Evolutionary conservation across 2,888 invertebrate genomes (phyloP).

Genomic region (Apomyelois bistriatella): DNA sequence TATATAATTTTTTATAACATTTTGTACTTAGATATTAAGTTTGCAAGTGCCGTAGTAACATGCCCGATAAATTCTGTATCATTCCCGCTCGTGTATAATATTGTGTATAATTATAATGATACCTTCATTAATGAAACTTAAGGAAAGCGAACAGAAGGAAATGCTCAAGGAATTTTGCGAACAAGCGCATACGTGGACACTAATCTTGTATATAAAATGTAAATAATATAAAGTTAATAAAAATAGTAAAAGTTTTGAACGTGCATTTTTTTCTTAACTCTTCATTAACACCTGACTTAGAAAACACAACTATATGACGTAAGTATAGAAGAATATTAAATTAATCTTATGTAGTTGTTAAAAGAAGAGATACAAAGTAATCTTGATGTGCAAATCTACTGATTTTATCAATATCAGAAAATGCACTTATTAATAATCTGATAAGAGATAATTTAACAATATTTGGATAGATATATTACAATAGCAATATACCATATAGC

Average conservation of each 20-base stretch:
- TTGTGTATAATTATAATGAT: slow-evolving; percentile 62
- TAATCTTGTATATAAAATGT: slow-evolving; percentile 75
- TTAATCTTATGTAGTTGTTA: no score
- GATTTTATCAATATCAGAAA: neutral
- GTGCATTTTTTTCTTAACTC: slow-evolving; percentile 5
- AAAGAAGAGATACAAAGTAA: neutral
- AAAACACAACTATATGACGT: neutral
- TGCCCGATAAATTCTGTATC: slow-evolving; percentile 56
- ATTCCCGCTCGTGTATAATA: slow-evolving; percentile 63
- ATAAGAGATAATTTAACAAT: no score
- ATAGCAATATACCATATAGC: no score
- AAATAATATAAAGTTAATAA: slow-evolving; percentile 71
- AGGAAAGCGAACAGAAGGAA: slow-evolving; percentile 35
- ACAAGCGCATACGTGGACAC: slow-evolving; percentile 53
- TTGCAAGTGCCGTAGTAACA: slow-evolving; percentile 45
- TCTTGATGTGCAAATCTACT: neutral
- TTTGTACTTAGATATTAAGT: slow-evolving; percentile 5
- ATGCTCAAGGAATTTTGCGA: slow-evolving; percentile 67
- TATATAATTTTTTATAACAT: neutral
- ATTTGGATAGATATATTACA: no score
- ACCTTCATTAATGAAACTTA: slow-evolving; percentile 48
- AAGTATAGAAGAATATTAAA: no score
- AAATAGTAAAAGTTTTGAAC: slow-evolving; percentile 53
- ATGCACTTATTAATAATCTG: neutral
- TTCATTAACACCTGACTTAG: neutral